These are phyloP conservation scores for Edolisoma coerulescens DNA, from an alignment of 2,113 vertebrate genomes.

Conservation along the genomic window DNA sequence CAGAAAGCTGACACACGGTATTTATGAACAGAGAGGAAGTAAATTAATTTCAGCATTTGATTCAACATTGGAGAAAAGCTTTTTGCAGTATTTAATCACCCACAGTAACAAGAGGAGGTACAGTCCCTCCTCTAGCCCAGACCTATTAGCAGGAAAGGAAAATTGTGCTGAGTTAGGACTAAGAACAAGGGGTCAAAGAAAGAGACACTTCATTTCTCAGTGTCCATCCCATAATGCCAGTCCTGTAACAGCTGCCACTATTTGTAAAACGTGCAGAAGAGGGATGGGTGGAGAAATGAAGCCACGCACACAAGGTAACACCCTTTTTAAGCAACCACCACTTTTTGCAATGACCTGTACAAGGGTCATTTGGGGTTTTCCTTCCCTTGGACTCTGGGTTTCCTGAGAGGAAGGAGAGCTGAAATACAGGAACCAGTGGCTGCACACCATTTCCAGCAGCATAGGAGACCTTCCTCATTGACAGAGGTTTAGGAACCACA, in stretches of 20 bases:
- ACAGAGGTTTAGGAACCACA: constrained; percentile 5
- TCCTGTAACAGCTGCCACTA: not conserved
- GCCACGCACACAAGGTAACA: not conserved
- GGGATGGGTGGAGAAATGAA: not conserved
- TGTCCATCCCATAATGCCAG: not conserved
- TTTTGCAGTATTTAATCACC: not conserved
- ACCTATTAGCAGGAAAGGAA: not conserved
- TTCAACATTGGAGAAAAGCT: not conserved
- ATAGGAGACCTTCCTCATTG: not conserved
- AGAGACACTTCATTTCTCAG: not conserved
- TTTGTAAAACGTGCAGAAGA: not conserved
- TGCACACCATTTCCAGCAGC: constrained; percentile 19
- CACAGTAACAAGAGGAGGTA: not conserved
- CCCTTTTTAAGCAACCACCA: constrained; percentile 1
- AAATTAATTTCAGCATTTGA: constrained; percentile 5
- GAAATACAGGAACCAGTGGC: constrained; percentile 52
- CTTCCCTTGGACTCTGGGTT: constrained; percentile 31
- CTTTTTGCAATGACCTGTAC: not conserved
- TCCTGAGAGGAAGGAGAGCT: constrained; percentile 55
- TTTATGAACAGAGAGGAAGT: constrained; percentile 23
- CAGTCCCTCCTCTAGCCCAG: not conserved
- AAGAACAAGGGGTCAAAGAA: not conserved
- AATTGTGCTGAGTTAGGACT: not conserved
- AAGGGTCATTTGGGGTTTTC: constrained; percentile 39
- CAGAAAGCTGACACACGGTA: not conserved